Percentiles rank a stretch among this genome's conserved stretches.
phyloP scores from a whole-genome alignment of 2,888 invertebrate species.

The Pycnomerus fuliginosus region DNA sequence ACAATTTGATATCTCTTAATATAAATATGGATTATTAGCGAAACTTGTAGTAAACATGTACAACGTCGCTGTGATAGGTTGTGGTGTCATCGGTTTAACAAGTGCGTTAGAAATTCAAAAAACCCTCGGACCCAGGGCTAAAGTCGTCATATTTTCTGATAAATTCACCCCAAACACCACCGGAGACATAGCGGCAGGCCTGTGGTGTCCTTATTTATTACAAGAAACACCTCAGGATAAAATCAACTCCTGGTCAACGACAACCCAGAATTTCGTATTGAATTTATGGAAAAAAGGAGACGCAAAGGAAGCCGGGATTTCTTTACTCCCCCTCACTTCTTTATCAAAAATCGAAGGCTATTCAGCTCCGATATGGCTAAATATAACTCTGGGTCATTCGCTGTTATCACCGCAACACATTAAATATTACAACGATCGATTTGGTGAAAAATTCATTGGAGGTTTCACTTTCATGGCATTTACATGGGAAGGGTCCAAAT shows the following conservation, averaged over 20 bases:
- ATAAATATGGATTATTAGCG: too few species aligned
- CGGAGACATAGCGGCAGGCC: conserved; percentile 74
- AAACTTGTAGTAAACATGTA: conserved; percentile 22
- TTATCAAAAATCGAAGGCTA: conserved; percentile 42
- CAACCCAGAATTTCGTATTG: conserved; percentile 61
- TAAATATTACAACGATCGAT: conserved; percentile 43
- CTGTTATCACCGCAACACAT: conserved; percentile 46
- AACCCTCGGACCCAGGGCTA: conserved; percentile 51
- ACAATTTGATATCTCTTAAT: too few species aligned
- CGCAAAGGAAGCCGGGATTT: conserved; percentile 36
- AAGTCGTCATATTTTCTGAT: conserved; percentile 67
- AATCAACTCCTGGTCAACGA: conserved; percentile 64
- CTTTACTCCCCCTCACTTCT: conserved; percentile 28
- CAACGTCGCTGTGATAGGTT: conserved; percentile 64
- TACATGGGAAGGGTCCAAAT: conserved; percentile 63
- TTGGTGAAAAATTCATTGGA: conserved; percentile 50
- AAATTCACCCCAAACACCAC: conserved; percentile 71
- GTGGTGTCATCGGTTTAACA: conserved; percentile 71
- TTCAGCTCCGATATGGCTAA: conserved; percentile 49
- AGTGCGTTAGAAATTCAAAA: conserved; percentile 69
- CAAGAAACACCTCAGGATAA: conserved; percentile 58
- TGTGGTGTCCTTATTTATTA: conserved; percentile 71
- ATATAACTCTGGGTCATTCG: conserved; percentile 53
- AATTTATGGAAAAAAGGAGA: conserved; percentile 61
- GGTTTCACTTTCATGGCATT: conserved; percentile 69